Evolutionary conservation across 2,797 vertebrate species (phyloP).

Genomic region (Phaenicophaeus curvirostris): DNA sequence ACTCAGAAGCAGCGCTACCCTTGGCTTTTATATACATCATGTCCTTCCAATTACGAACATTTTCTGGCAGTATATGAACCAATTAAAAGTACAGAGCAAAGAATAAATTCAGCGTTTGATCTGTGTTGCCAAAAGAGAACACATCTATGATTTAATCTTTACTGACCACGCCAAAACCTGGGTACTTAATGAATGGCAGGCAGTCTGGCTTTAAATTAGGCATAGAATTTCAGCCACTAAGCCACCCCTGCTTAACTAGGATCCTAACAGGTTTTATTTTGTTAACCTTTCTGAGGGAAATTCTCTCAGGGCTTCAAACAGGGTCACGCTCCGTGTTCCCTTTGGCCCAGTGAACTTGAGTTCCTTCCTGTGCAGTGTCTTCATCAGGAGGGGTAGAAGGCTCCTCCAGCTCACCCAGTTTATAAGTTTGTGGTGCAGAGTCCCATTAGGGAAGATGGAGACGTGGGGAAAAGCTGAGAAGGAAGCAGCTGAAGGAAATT

Average conservation of each 20-base stretch:
- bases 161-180: not conserved
- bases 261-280: not conserved
- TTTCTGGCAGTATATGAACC: not conserved
- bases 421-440: not conserved
- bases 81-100: not conserved
- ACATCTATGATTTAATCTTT: not conserved
- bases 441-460: not conserved
- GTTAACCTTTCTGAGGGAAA: not conserved
- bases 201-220: not conserved
- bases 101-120: not conserved
- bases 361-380: not conserved
- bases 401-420: not conserved
- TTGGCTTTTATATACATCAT: not conserved
- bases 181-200: not conserved
- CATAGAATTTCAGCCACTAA: not conserved
- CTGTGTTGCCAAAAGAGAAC: not conserved
- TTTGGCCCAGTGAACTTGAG: not conserved
- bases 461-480: not conserved
- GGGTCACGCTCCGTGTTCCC: not conserved
- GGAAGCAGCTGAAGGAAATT: not conserved
- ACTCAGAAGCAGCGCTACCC: not conserved
- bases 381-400: not conserved
- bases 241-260: not conserved
- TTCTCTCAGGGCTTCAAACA: not conserved
- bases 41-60: not conserved